Base-by-base conservation (phyloP, 2,888 invertebrate genomes). In the Drosophila lacicola region DNA sequence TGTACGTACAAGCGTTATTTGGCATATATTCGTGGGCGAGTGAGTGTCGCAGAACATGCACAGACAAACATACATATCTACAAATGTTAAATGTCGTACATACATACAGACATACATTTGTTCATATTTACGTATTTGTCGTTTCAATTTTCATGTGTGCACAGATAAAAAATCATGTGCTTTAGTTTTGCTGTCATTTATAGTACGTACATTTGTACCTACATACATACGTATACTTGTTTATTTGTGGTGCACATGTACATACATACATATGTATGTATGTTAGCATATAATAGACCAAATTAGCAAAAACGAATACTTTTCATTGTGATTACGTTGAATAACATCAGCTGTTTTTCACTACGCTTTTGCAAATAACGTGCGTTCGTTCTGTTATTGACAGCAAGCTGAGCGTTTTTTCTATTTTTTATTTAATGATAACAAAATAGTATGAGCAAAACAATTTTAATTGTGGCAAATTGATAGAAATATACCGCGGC, bases 141-240 rank as follows among this genome's bases (percentile, higher is more conserved):
- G 64, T 74, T 84, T 81, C 62, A 81, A 84, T 81, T 80, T 75
- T 75, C 71, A 65, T 82, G 74, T 78, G 69, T 65, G 73, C 58
- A 64, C 39, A 65, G 68, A 70, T 66, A 68, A 66, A 65, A 67
- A 68, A 75, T 65, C 72, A 75, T 68, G 70, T 73, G 74, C 68
- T 61, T 62, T 57, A 65, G 56, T 81, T 76, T 73, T 77, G 54
- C 51, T 41, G 51, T 29, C 51, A 41, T 17, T 53, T 53, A 17
- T 41, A 41, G 11, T 50, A 37, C 36, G 21, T 50, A 50, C 50
- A 25, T 37, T 36, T 4, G 37, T 51, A 37, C 50, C 51, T 25
- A 14, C 14, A 14, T 14, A 39, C 37, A 39, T 39, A 39, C 5
- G 10, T 34, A 39, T 5, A 6, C 44, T 25, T 25, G 60, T 60